Base-by-base conservation (phyloP, 2,113 vertebrate species). In the Sardina pilchardus region DNA sequence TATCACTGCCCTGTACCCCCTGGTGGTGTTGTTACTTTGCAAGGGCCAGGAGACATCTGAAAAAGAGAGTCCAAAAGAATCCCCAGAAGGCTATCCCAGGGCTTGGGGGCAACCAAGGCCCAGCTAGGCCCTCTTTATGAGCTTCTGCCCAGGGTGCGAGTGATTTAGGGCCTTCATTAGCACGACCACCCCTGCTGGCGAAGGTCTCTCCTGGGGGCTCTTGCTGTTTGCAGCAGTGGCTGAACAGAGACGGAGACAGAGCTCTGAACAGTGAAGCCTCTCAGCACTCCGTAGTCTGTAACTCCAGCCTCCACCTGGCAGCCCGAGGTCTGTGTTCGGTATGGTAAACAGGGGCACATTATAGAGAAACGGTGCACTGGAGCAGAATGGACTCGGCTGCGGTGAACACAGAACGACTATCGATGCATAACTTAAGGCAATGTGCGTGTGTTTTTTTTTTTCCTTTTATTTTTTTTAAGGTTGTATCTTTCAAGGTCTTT, bases 91-190 rank as follows among this genome's bases (percentile, higher is more conserved):
- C n/a, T n/a, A 71, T 71, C 63, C n/a, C 63, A 71, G 63, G 63
- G 9, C 26, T 63, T 63, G 59, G 59, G 24, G 63, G 1, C 26
- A 71, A n/a, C 63, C n/a, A 26, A 26, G 63, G 63, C 10, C n/a
- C 17, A 16, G 12, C 63, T 86, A 90, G 84, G 84, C 78, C 83
- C 48, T 44, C 86, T 93, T 93, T 89, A 93, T 90, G 88, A 90
- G 90, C 4, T 87, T 90, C 71, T 91, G 84, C 87, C 87, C 82
- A 39, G 85, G 89, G 82, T 89, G 89, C 81, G 16, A 42, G 87
- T 90, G 90, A 93, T 93, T 93, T 93, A 93, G 90, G 91, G 89
- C 88, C 87, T 93, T 92, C 90, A 93, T 94, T 93, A 93, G 86
- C 83, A 84, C 75, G 87, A 44, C 88, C 91, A 71, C 84, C 59